A percentile compares a stretch with the other conserved stretches of the same genome.
Conservation (phyloP, 2,888 invertebrate species). For the Venusia cambrica region DNA sequence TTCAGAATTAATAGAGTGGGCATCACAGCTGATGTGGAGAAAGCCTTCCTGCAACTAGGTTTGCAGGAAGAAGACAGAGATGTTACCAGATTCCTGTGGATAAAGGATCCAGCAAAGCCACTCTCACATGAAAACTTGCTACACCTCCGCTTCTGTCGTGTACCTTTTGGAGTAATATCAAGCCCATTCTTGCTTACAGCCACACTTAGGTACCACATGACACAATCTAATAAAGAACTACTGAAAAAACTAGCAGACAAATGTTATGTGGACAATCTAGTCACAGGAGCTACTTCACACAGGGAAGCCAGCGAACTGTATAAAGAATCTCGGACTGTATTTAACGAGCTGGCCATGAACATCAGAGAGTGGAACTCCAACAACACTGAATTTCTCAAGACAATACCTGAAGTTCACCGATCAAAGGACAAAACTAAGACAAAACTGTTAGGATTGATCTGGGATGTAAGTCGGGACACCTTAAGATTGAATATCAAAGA, state of each 20-base stretch:
- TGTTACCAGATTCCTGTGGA: neutral
- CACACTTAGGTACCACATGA: slow-evolving; percentile 1
- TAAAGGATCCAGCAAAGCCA: neutral
- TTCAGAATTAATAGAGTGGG: too few relatives aligned
- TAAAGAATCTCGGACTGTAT: neutral
- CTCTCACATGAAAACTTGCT: neutral
- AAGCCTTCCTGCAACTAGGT: slow-evolving; percentile 16
- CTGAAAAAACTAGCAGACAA: neutral
- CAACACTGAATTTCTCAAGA: neutral
- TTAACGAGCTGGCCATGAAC: slow-evolving; percentile 4
- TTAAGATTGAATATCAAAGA: neutral
- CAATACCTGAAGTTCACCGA: too few relatives aligned
- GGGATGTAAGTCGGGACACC: neutral
- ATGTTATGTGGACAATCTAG: slow-evolving; percentile 6
- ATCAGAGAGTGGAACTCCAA: slow-evolving; percentile 6
- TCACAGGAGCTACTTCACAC: neutral
- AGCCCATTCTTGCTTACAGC: slow-evolving; percentile 29
- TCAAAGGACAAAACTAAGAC: too few relatives aligned
- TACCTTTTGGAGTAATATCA: slow-evolving; percentile 21
- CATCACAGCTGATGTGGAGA: slow-evolving; percentile 13
- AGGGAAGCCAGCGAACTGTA: neutral
- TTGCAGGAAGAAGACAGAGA: slow-evolving; percentile 10
- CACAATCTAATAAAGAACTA: neutral
- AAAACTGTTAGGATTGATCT: neutral
- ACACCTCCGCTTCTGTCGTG: neutral